Evolutionary conservation across 2,113 vertebrate genomes (phyloP).

Genomic region (Myotis davidii): DNA sequence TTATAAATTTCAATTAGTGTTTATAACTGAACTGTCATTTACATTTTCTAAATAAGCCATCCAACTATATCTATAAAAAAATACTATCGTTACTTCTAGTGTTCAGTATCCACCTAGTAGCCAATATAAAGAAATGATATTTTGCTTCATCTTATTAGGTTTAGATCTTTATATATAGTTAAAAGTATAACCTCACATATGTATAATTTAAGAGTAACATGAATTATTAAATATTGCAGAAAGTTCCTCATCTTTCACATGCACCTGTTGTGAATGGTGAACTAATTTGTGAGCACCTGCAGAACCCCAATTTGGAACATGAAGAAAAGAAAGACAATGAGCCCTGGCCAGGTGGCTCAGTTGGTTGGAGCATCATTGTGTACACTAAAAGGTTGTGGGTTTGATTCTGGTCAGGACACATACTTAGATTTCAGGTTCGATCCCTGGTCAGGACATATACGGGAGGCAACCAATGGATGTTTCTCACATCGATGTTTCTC

Average conservation of each 20-base stretch:
- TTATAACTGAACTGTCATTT: neutral
- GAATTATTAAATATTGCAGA: neutral
- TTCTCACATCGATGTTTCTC: no score
- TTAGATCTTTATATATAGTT: neutral
- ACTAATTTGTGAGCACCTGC: neutral
- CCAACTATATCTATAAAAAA: constrained; percentile 9
- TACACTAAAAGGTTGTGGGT: no score
- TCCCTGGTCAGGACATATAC: no score
- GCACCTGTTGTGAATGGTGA: neutral
- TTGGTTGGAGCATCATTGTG: no score
- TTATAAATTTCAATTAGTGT: neutral
- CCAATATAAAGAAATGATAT: neutral
- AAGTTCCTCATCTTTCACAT: neutral
- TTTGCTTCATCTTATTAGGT: neutral
- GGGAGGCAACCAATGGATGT: no score
- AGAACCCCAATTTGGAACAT: neutral
- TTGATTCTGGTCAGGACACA: no score
- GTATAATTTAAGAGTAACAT: neutral
- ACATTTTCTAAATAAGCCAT: neutral
- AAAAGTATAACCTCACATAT: neutral
- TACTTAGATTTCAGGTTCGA: no score
- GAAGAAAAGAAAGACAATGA: neutral
- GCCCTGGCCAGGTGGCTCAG: no score
- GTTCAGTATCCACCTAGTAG: neutral
- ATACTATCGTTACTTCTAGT: neutral